Evolutionary conservation across 2,888 invertebrate species (phyloP), one percentile per base, ranked within the genome.

Genomic region (Athrips mouffetella): DNA sequence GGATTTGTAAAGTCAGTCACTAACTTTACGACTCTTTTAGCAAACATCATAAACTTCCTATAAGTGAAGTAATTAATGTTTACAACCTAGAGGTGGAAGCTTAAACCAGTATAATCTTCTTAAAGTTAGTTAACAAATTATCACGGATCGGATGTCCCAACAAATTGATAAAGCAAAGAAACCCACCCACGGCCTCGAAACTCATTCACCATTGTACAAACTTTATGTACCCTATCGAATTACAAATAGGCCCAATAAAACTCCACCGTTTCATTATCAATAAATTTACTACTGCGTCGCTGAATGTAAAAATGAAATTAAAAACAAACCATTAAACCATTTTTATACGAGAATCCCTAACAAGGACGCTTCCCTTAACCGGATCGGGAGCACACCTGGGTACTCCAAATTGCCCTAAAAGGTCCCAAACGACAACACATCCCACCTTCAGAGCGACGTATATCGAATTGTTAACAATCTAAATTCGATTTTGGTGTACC

Each of bases 321-420:
- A 87, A 87, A 88, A 88, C 87, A 88, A 87, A 86, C 86, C 86
- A 88, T 88, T 87, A 85, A 85, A 85, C 83, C 77, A 85, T 86
- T 85, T 37, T 84, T 78, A 80, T 83, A 80, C 78, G 80, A 80
- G 84, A 84, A 77, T 86, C 80, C 77, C 77, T 87, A 87, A 87
- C 88, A 87, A 87, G 86, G 86, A 81, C 77, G 82, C 81, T 81
- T 83, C 84, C 83, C 85, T 87, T 88, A 86, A 87, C 87, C 83
- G 86, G 86, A 85, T 86, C 85, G 85, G 85, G 86, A 86, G 81
- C 88, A 85, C 88, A 88, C 88, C 88, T 88, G 88, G 88, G 88
- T 80, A 86, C 88, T 86, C 83, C 74, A 86, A 83, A 80, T 78
- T 79, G 75, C 75, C 79, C 74, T 77, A 84, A 85, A 87, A 87